Evolutionary conservation across 2,888 invertebrate genomes (phyloP).

Genomic region (Catocala fraxini): DNA sequence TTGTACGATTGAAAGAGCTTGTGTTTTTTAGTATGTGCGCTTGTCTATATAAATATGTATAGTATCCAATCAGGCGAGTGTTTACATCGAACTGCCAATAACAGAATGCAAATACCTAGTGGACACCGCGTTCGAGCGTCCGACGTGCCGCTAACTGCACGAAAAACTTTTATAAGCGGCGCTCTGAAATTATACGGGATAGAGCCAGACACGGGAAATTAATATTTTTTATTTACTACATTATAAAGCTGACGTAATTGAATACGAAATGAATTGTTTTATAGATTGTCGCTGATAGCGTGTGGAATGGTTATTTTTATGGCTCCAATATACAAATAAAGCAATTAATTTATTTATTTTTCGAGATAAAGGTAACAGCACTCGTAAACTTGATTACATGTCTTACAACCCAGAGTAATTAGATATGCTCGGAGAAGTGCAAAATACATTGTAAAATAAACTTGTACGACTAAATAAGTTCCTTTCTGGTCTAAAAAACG

Average conservation of each 20-base stretch:
- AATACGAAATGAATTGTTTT: not conserved
- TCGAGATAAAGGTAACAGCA: too few relatives aligned
- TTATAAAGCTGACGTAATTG: not conserved
- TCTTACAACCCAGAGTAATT: too few relatives aligned
- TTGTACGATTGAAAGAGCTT: conserved; percentile 16
- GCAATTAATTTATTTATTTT: too few relatives aligned
- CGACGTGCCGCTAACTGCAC: conserved; percentile 40
- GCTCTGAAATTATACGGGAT: conserved; percentile 41
- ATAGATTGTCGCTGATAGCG: not conserved
- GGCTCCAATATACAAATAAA: too few relatives aligned
- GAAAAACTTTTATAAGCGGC: conserved; percentile 50
- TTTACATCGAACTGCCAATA: conserved; percentile 81
- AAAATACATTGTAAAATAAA: too few relatives aligned
- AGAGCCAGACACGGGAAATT: conserved; percentile 30
- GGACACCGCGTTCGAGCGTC: conserved; percentile 61
- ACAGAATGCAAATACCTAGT: conserved; percentile 81
- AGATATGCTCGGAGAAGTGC: too few relatives aligned
- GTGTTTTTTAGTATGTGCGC: conserved; percentile 33
- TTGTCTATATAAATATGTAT: conserved; percentile 61
- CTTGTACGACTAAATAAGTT: too few relatives aligned
- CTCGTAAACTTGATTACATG: too few relatives aligned
- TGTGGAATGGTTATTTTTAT: not conserved
- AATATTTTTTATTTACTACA: conserved; percentile 23
- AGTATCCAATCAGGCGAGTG: conserved; percentile 78
- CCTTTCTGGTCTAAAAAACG: too few relatives aligned